phyloP scores from a whole-genome alignment of 2,888 invertebrate species.

The Euzophera pinguis region DNA sequence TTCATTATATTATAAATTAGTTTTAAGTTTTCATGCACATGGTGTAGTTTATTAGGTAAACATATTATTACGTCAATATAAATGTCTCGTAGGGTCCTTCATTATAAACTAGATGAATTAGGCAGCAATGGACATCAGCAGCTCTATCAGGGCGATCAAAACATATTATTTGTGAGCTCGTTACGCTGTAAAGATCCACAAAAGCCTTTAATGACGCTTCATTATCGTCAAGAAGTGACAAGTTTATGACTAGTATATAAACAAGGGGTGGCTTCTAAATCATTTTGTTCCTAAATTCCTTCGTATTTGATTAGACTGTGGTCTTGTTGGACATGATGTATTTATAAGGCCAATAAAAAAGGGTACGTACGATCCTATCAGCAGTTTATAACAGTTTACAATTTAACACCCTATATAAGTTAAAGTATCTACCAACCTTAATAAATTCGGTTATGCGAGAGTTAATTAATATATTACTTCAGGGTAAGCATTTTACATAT shows the following conservation, averaged over 20 bases:
- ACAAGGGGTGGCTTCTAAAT: constrained; percentile 51
- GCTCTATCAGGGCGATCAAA: constrained; percentile 25
- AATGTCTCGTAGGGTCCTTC: background rate
- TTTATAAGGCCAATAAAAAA: constrained; percentile 51
- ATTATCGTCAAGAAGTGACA: constrained; percentile 55
- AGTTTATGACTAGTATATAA: constrained; percentile 58
- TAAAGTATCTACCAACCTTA: constrained; percentile 1
- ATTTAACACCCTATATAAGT: constrained; percentile 12
- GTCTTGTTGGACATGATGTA: constrained; percentile 42
- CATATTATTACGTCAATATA: background rate
- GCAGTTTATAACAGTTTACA: constrained; percentile 9
- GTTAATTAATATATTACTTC: constrained; percentile 11
- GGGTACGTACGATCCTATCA: constrained; percentile 14
- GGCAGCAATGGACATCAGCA: background rate
- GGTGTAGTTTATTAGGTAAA: too few relatives aligned
- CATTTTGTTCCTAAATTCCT: constrained; percentile 49
- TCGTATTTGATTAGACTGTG: constrained; percentile 41
- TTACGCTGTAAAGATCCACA: constrained; percentile 39
- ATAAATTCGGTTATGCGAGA: background rate
- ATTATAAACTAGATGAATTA: background rate
- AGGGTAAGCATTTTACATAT: constrained; percentile 30
- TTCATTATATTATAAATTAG: too few relatives aligned
- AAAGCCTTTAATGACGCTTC: constrained; percentile 48
- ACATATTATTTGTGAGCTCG: constrained; percentile 31
- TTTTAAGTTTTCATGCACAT: too few relatives aligned